Percentiles rank a stretch among this genome's conserved stretches.
Evolutionary conservation across 2,888 invertebrate genomes (phyloP).

Genomic region (Temnothorax rugatulus): DNA sequence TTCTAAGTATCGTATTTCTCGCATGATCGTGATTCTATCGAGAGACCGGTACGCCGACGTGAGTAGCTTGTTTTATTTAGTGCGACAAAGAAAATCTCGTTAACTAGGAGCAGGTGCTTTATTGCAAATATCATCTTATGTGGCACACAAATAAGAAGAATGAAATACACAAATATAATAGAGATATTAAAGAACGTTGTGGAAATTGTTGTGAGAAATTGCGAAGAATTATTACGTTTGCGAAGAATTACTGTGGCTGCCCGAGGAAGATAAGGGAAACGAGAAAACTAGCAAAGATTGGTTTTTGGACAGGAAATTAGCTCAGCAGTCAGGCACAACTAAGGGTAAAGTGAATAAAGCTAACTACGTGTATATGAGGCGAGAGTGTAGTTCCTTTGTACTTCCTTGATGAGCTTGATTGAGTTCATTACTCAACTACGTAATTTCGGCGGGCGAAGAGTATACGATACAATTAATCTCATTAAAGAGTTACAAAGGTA

Average conservation of each 20-base stretch:
- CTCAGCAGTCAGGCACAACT: background rate
- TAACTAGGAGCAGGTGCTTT: background rate
- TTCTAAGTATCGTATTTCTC: constrained; percentile 31
- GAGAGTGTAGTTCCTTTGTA: background rate
- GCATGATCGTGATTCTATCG: constrained; percentile 11
- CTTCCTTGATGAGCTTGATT: background rate
- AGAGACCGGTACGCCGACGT: background rate
- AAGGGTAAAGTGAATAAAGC: background rate
- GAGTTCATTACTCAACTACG: background rate
- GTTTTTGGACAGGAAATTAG: constrained; percentile 19
- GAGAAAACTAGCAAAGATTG: constrained; percentile 1
- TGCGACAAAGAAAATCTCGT: background rate
- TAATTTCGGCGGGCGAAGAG: background rate
- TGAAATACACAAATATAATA: background rate
- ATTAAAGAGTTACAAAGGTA: background rate
- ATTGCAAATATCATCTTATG: background rate
- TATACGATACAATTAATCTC: constrained; percentile 24
- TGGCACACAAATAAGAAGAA: background rate
- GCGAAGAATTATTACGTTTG: background rate
- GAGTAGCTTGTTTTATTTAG: background rate
- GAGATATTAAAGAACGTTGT: background rate
- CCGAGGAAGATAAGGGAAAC: constrained; percentile 13
- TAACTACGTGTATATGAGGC: background rate
- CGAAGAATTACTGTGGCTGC: constrained; percentile 38
- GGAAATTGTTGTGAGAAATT: background rate